A percentile compares a stretch with the other conserved stretches of the same genome.
These are phyloP conservation scores for Marmota monax DNA, from an alignment of 2,113 vertebrate species.

Conservation along the genomic window DNA sequence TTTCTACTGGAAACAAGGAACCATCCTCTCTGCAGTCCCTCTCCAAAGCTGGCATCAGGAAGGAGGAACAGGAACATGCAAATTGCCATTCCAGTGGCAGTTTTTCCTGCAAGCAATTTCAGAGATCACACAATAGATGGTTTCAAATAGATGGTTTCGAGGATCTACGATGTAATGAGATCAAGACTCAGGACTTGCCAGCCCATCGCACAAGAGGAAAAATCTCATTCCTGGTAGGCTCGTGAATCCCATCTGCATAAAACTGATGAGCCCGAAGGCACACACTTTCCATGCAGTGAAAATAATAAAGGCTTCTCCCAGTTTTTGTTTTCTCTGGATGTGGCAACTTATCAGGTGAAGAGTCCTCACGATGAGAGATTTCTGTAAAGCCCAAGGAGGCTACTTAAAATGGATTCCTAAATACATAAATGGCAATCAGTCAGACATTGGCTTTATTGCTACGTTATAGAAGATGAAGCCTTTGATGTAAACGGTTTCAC, in stretches of 20 bases:
- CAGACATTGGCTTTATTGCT: not conserved
- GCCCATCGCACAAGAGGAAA: constrained; percentile 52
- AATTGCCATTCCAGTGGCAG: constrained; percentile 60
- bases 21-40: not conserved
- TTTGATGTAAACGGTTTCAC: not conserved
- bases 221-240: constrained; percentile 55
- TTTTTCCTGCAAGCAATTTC: constrained; percentile 72
- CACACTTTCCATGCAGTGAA: not conserved
- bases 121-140: constrained; percentile 70
- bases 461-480: not conserved
- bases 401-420: not conserved
- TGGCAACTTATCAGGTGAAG: not conserved
- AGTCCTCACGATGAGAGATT: not conserved
- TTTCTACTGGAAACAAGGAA: not conserved
- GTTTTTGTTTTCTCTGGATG: constrained; percentile 61
- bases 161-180: constrained; percentile 73
- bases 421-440: not conserved
- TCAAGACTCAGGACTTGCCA: constrained; percentile 68
- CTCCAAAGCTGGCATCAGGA: constrained; percentile 2
- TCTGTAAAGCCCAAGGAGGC: not conserved
- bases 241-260: constrained; percentile 69
- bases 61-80: constrained; percentile 26
- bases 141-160: constrained; percentile 75
- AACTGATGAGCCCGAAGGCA: constrained; percentile 44
- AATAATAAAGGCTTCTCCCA: not conserved